Conservation (phyloP, 2,888 invertebrate genomes). For the Lasioglossum zephyrum region DNA sequence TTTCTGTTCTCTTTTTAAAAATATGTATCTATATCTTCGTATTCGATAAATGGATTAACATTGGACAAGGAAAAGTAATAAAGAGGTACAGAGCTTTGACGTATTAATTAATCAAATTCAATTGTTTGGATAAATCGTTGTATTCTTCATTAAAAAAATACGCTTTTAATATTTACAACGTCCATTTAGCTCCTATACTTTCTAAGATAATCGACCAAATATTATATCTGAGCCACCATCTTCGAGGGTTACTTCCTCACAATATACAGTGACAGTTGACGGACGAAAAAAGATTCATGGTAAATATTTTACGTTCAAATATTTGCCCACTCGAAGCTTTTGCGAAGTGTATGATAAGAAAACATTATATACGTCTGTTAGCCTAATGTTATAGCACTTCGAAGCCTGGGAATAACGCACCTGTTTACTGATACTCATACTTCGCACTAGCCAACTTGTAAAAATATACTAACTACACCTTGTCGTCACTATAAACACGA, state of each 20-base stretch:
- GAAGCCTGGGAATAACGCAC: background rate
- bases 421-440: background rate
- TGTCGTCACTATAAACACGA: background rate
- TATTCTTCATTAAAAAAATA: background rate
- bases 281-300: background rate
- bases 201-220: background rate
- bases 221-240: background rate
- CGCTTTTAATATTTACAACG: background rate
- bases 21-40: too few relatives aligned
- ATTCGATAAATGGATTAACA: too few relatives aligned
- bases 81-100: too few relatives aligned
- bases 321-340: conserved; percentile 6
- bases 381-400: conserved; percentile 4
- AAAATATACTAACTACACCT: background rate
- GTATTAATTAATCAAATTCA: too few relatives aligned
- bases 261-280: background rate
- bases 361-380: conserved; percentile 2
- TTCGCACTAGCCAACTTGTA: background rate
- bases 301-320: conserved; percentile 8
- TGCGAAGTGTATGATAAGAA: background rate
- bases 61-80: too few relatives aligned
- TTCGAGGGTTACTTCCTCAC: background rate
- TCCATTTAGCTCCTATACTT: background rate
- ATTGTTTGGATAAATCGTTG: background rate
- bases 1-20: too few relatives aligned